A percentile compares a stretch with the other conserved stretches of the same genome.
Evolutionary conservation across 1,140 invertebrate species (phyloP).

Genomic region (Lucilia cuprina): DNA sequence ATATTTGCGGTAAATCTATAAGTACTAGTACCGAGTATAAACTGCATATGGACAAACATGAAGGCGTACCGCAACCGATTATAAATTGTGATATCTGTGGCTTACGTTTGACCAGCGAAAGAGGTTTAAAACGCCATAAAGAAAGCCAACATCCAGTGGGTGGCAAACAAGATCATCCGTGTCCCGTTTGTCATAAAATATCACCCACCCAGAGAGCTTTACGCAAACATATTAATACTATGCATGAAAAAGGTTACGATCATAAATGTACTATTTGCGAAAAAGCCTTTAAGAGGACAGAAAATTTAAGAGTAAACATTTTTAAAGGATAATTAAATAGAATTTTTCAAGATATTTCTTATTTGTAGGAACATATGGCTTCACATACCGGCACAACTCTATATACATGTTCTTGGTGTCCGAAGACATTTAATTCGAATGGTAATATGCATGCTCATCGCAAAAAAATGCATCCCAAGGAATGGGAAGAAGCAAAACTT

Average conservation of each 20-base stretch:
- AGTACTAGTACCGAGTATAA: neutral
- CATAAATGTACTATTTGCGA: constrained; percentile 1
- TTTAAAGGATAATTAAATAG: neutral
- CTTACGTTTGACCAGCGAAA: neutral
- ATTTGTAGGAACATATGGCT: constrained; percentile 56
- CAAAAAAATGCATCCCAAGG: constrained; percentile 58
- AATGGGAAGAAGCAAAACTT: constrained; percentile 48
- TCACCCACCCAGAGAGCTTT: neutral
- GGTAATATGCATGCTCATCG: constrained; percentile 61
- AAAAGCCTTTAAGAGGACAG: neutral
- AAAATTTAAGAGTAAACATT: neutral
- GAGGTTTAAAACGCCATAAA: neutral
- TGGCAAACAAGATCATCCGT: constrained; percentile 40
- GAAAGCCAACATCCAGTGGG: neutral
- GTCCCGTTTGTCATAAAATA: constrained; percentile 36
- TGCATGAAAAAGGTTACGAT: neutral
- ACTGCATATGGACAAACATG: neutral
- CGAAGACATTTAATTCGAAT: constrained; percentile 58
- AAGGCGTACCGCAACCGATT: neutral
- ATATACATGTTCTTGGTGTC: constrained; percentile 58
- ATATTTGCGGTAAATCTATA: neutral
- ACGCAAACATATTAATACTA: neutral
- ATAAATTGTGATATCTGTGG: constrained; percentile 16
- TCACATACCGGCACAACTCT: constrained; percentile 56
- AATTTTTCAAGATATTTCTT: neutral